These are phyloP conservation scores for Nymphalis c-album DNA, from an alignment of 2,888 invertebrate genomes.

Conservation along the genomic window DNA sequence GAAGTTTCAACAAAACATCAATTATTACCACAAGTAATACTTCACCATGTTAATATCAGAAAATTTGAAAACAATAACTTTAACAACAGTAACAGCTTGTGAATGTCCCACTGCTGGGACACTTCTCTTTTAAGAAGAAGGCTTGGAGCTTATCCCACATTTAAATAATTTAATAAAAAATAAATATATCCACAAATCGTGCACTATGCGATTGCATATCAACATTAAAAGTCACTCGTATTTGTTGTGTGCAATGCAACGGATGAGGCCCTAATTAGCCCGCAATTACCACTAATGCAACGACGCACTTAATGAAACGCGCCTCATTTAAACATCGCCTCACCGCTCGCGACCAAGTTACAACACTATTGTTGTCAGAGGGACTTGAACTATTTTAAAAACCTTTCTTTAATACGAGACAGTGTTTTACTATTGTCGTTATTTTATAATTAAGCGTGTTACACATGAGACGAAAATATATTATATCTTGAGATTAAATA, in stretches of 20 bases:
- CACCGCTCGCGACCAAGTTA: slow-evolving; percentile 40
- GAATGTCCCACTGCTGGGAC: too few species aligned
- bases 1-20: too few species aligned
- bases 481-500: too few species aligned
- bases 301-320: slow-evolving; percentile 65
- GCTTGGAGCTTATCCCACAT: too few species aligned
- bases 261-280: slow-evolving; percentile 73
- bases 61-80: too few species aligned
- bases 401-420: slow-evolving; percentile 2
- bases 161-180: background rate
- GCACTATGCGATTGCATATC: slow-evolving; percentile 40
- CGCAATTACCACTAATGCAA: slow-evolving; percentile 73
- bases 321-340: slow-evolving; percentile 56
- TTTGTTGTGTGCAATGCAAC: slow-evolving; percentile 56
- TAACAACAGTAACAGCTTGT: too few species aligned
- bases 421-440: slow-evolving; percentile 3
- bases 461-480: too few species aligned
- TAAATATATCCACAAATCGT: slow-evolving; percentile 23
- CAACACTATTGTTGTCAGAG: slow-evolving; percentile 40
- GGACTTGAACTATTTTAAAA: slow-evolving; percentile 4
- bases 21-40: too few species aligned
- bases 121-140: too few species aligned
- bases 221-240: slow-evolving; percentile 41
- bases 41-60: too few species aligned
- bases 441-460: slow-evolving; percentile 9